Evolutionary conservation across 2,888 invertebrate species (phyloP).

Genomic region (Helobdella robusta): DNA sequence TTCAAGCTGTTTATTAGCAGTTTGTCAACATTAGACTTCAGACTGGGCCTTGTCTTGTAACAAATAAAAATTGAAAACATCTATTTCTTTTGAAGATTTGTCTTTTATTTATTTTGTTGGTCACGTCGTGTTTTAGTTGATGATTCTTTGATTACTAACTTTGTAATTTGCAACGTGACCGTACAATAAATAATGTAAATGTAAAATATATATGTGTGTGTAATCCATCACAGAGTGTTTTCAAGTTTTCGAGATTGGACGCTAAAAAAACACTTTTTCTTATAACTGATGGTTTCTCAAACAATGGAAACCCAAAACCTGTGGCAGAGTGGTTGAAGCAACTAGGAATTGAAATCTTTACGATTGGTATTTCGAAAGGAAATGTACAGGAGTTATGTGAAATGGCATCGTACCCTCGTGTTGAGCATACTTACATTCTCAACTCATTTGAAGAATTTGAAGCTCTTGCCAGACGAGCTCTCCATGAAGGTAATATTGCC

Average conservation of each 20-base stretch:
- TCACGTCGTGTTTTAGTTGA: neutral
- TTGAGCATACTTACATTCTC: constrained; percentile 59
- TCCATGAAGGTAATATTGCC: constrained; percentile 56
- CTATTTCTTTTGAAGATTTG: too few relatives aligned
- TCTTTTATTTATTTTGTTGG: too few relatives aligned
- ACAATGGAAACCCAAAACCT: constrained; percentile 61
- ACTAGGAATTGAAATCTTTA: constrained; percentile 50
- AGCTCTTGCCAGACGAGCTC: constrained; percentile 59
- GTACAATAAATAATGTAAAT: neutral
- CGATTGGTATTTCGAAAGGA: constrained; percentile 56
- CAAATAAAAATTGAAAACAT: too few relatives aligned
- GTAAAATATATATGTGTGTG: neutral
- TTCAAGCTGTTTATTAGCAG: neutral
- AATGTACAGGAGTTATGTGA: constrained; percentile 55
- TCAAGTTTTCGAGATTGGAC: constrained; percentile 41
- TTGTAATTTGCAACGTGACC: too few relatives aligned
- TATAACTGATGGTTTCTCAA: constrained; percentile 63
- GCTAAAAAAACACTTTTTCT: constrained; percentile 59
- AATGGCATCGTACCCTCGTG: constrained; percentile 59
- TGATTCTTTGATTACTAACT: neutral
- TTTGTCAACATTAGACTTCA: too few relatives aligned
- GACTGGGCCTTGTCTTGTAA: too few relatives aligned
- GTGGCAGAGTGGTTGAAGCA: constrained; percentile 55
- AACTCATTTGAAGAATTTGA: constrained; percentile 64
- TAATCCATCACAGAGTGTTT: constrained; percentile 43